phyloP scores from a whole-genome alignment of 1,140 invertebrate species.

The Charaxes varanes region DNA sequence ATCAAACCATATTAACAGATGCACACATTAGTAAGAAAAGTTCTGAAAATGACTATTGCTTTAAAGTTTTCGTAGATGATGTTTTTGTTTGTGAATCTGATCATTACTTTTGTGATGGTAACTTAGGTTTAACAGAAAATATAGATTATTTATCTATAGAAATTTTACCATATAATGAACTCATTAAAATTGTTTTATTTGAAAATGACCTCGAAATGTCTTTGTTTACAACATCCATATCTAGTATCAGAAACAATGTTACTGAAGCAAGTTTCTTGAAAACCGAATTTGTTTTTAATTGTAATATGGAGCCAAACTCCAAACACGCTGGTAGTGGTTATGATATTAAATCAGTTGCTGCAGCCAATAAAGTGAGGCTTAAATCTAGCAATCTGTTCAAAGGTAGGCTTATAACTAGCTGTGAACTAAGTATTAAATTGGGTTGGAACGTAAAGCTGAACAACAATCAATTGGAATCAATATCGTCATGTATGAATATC shows the following conservation, averaged over 20 bases:
- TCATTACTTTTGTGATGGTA: constrained; percentile 21
- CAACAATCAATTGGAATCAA: constrained; percentile 27
- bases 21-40: constrained; percentile 16
- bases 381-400: constrained; percentile 53
- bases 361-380: constrained; percentile 42
- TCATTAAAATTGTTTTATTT: constrained; percentile 35
- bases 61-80: constrained; percentile 51
- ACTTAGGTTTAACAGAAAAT: constrained; percentile 29
- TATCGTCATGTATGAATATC: constrained; percentile 33
- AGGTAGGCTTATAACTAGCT: constrained; percentile 39
- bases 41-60: constrained; percentile 25
- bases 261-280: constrained; percentile 18
- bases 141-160: constrained; percentile 48
- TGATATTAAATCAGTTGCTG: constrained; percentile 49
- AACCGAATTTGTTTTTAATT: constrained; percentile 29
- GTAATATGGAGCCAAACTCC: constrained; percentile 30
- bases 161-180: constrained; percentile 45
- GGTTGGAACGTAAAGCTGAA: constrained; percentile 47
- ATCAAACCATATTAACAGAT: constrained; percentile 26
- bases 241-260: constrained; percentile 31
- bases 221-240: constrained; percentile 25
- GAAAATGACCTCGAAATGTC: constrained; percentile 46
- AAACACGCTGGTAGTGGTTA: constrained; percentile 43
- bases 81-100: constrained; percentile 58
- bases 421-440: constrained; percentile 38